phyloP scores from a whole-genome alignment of 2,113 vertebrate genomes.

The Carassius gibelio region DNA sequence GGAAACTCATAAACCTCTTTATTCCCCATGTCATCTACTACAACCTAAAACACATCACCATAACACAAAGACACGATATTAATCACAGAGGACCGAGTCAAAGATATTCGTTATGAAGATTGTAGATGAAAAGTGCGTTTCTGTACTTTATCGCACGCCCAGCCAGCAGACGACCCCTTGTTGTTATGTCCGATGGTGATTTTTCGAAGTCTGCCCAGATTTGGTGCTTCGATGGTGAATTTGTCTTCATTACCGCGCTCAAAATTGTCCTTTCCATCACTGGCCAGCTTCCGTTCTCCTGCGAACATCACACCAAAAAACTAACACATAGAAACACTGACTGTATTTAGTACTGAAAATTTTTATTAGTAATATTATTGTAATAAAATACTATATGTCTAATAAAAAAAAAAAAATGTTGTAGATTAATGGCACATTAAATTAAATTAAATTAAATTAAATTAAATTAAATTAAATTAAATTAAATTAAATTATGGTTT shows the following conservation, averaged over 20 bases:
- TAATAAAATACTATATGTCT: not conserved
- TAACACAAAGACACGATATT: not conserved
- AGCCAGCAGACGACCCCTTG: slow-evolving; percentile 91
- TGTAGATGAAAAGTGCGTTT: not conserved
- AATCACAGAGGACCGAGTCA: not conserved
- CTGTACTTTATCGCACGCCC: slow-evolving; percentile 89
- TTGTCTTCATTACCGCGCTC: slow-evolving; percentile 95
- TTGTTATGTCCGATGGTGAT: slow-evolving; percentile 97
- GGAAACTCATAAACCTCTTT: slow-evolving; percentile 91
- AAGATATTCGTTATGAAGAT: not conserved
- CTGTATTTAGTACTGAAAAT: not conserved
- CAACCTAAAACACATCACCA: slow-evolving; percentile 74
- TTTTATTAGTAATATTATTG: not conserved
- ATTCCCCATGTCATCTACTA: slow-evolving; percentile 94
- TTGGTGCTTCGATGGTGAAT: slow-evolving; percentile 89
- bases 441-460: not conserved
- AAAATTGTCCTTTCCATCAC: slow-evolving; percentile 92
- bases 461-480: not conserved
- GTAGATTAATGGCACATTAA: not conserved
- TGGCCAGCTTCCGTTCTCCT: slow-evolving; percentile 91
- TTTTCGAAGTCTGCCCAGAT: slow-evolving; percentile 87
- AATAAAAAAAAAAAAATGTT: not conserved
- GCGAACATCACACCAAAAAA: not conserved
- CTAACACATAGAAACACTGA: not conserved
- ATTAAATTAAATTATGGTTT: not conserved